These are phyloP conservation scores for Chloroclystis v-ata DNA, from an alignment of 2,888 invertebrate genomes.

Conservation along the genomic window DNA sequence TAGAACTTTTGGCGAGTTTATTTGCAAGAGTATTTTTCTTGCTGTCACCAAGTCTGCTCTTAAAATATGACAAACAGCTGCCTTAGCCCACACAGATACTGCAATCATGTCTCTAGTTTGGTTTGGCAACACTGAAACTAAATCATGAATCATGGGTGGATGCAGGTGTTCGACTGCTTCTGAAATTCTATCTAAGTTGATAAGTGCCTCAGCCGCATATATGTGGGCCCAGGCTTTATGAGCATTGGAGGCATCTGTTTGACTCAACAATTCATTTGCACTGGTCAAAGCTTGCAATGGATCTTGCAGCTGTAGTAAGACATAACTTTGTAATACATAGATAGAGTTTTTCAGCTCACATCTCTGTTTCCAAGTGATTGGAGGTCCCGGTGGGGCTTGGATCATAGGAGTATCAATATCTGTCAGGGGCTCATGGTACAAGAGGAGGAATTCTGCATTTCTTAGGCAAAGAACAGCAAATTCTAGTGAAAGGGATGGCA, in stretches of 20 bases:
- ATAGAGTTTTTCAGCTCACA: constrained; percentile 81
- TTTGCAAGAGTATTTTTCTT: constrained; percentile 68
- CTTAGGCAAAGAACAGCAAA: constrained; percentile 93
- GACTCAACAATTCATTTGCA: constrained; percentile 84
- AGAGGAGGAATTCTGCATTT: constrained; percentile 87
- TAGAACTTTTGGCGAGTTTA: constrained; percentile 66
- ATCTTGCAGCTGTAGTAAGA: constrained; percentile 90
- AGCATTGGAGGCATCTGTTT: constrained; percentile 77
- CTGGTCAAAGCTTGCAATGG: constrained; percentile 87
- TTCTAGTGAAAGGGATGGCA: constrained; percentile 91
- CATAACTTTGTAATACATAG: constrained; percentile 89
- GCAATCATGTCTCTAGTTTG: constrained; percentile 70
- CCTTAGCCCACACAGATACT: constrained; percentile 74
- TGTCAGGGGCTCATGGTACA: constrained; percentile 69
- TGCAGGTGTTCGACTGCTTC: constrained; percentile 92
- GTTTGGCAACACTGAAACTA: constrained; percentile 63
- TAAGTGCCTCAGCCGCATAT: constrained; percentile 92
- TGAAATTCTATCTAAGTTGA: constrained; percentile 87
- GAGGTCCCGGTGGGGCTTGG: constrained; percentile 80
- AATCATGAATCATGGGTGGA: constrained; percentile 81
- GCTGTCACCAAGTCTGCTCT: constrained; percentile 69
- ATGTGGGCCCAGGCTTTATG: constrained; percentile 89
- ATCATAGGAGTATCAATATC: constrained; percentile 53
- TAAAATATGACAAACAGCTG: constrained; percentile 70
- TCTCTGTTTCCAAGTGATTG: constrained; percentile 79